These are phyloP conservation scores for Orthosia incerta DNA, from an alignment of 2,888 invertebrate species.

Conservation along the genomic window DNA sequence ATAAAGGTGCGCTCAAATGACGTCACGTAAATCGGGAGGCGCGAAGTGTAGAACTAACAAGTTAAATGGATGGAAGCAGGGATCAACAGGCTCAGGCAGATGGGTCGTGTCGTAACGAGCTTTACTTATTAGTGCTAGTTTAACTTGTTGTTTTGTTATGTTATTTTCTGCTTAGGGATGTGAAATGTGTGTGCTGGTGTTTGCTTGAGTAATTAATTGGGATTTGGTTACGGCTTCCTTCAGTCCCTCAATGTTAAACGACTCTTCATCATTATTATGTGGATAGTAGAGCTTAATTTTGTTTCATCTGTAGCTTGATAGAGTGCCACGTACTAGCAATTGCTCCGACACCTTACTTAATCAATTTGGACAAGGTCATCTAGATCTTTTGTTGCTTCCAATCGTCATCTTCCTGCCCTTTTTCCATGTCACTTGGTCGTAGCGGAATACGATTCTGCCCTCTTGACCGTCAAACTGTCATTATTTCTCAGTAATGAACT, in stretches of 20 bases:
- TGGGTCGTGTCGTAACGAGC: constrained; percentile 59
- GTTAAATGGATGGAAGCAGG: constrained; percentile 58
- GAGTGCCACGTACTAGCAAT: neutral
- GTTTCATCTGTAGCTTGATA: too few species aligned
- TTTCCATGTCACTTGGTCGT: too few species aligned
- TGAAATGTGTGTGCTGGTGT: constrained; percentile 3
- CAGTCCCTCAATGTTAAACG: neutral
- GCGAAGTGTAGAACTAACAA: constrained; percentile 64
- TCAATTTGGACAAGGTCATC: neutral
- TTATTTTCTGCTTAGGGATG: constrained; percentile 32
- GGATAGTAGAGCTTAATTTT: neutral
- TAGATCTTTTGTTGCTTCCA: neutral
- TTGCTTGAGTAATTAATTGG: constrained; percentile 24
- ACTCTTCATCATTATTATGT: neutral
- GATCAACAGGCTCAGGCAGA: constrained; percentile 65
- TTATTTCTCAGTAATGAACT: too few species aligned
- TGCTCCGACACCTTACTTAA: neutral
- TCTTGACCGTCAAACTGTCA: too few species aligned
- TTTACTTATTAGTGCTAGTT: constrained; percentile 58
- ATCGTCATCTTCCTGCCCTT: too few species aligned
- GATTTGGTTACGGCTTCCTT: neutral
- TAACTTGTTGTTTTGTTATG: constrained; percentile 48
- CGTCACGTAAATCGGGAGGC: constrained; percentile 53
- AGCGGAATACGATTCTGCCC: too few species aligned
- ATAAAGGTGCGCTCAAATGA: constrained; percentile 42